Percentiles rank a stretch among this genome's conserved stretches.
phyloP scores from a whole-genome alignment of 2,888 invertebrate species.

The Agrypnus murinus region DNA sequence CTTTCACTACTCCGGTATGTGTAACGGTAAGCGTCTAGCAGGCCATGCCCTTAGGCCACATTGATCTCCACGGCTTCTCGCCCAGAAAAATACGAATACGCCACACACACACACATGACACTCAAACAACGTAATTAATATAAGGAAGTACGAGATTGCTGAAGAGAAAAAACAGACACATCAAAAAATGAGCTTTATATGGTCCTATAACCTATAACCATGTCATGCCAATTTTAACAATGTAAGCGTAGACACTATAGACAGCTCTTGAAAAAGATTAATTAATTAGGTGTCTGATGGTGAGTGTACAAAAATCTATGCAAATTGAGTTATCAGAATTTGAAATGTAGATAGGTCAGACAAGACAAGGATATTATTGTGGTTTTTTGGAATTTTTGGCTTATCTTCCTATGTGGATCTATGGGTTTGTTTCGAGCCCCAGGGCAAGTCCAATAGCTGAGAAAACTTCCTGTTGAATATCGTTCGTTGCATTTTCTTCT shows the following conservation, averaged over 20 bases:
- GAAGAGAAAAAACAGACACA: neutral
- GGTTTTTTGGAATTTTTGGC: constrained; percentile 4
- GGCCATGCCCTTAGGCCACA: constrained; percentile 25
- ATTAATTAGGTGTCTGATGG: constrained; percentile 5
- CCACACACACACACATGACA: neutral
- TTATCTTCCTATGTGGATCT: constrained; percentile 42
- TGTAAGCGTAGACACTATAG: neutral
- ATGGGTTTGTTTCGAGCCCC: constrained; percentile 25
- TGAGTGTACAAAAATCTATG: constrained; percentile 2
- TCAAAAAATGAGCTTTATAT: constrained; percentile 1
- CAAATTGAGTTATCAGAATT: neutral
- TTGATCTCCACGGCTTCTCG: constrained; percentile 9
- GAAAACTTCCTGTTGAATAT: no score
- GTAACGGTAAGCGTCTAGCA: constrained; percentile 60
- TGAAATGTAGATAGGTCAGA: no score
- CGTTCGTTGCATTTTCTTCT: no score
- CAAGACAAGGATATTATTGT: no score
- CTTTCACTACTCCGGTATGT: constrained; percentile 58
- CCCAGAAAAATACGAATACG: constrained; percentile 15
- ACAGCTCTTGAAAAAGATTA: constrained; percentile 14
- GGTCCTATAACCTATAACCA: constrained; percentile 2
- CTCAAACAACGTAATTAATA: constrained; percentile 18
- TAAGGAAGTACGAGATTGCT: constrained; percentile 11
- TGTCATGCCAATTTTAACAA: neutral
- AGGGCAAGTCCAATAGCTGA: constrained; percentile 26